These are phyloP conservation scores for Coturnix japonica DNA, from an alignment of 2,113 vertebrate genomes.

Conservation along the genomic window DNA sequence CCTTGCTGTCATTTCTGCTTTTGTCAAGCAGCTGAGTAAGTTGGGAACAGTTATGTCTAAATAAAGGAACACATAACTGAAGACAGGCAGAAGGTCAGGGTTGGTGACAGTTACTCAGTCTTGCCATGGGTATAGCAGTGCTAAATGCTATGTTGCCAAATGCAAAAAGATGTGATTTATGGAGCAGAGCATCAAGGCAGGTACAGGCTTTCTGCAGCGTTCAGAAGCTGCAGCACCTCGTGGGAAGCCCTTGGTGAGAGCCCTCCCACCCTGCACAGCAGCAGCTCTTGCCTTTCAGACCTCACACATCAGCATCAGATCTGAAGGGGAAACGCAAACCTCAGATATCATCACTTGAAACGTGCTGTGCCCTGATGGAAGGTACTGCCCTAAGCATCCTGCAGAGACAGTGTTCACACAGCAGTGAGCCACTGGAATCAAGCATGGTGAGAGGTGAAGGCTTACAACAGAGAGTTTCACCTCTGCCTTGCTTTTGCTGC, in stretches of 20 bases:
- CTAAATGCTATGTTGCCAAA: background rate
- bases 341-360: background rate
- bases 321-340: background rate
- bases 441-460: background rate
- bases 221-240: background rate
- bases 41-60: background rate
- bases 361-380: background rate
- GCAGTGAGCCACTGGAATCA: background rate
- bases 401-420: background rate
- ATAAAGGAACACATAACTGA: background rate
- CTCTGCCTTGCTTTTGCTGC: background rate
- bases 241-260: rapidly evolving
- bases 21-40: background rate
- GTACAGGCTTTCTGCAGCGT: rapidly evolving
- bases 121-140: background rate
- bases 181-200: background rate
- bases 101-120: background rate
- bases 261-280: background rate
- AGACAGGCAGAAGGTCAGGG: background rate
- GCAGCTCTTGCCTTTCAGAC: background rate
- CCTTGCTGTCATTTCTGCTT: background rate
- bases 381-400: background rate
- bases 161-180: background rate
- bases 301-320: background rate
- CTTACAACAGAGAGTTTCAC: background rate